Evolutionary conservation across 2,113 vertebrate species (phyloP), one percentile per base, ranked within the genome.

Genomic region (Aythya baeri): DNA sequence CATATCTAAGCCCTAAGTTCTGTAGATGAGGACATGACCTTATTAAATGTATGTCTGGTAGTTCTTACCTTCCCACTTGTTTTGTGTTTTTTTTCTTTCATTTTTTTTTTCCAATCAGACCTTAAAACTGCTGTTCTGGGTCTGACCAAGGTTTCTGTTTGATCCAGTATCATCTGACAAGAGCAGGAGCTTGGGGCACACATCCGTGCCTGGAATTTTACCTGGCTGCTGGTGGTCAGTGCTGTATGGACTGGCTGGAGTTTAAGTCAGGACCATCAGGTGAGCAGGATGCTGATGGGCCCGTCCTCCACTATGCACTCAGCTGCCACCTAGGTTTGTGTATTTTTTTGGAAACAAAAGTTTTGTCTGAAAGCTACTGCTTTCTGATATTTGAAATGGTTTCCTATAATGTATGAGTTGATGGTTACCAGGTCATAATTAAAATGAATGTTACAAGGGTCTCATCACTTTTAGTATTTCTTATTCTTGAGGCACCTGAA

Each of bases 21-120:
- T 67, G 13, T 15, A 27, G 49, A 25, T 0, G 1, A 44, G 85
- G 57, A 55, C 21, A 7, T 2, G 16, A 85, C 52, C 61, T 84
- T 16, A 26, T n/a, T 44, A 27, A 62, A 38, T 66, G 62, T 75
- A 49, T 49, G 93, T 78, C 65, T 74, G 70, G 73, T 84, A 70
- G 6, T 43, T 31, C 4, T 65, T 38, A 15, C 1, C 11, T 68
- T 74, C 46, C 20, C 2, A 17, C 3, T 4, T 65, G 9, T 0
- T 77, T 94, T 9, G 32, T 59, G 32, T n/a, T 32, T 32, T 54
- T 54, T 27, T 54, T 13, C 12, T 54, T 54, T 36, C 6, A 9
- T 34, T 58, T 34, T n/a, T 36, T 62, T 74, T 70, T 79, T 29
- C 18, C 44, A 2, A 3, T n/a, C 5, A 3, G 38, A 74, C 74